These are phyloP conservation scores for Tyrophagus putrescentiae DNA, from an alignment of 1,140 invertebrate genomes.

Conservation along the genomic window DNA sequence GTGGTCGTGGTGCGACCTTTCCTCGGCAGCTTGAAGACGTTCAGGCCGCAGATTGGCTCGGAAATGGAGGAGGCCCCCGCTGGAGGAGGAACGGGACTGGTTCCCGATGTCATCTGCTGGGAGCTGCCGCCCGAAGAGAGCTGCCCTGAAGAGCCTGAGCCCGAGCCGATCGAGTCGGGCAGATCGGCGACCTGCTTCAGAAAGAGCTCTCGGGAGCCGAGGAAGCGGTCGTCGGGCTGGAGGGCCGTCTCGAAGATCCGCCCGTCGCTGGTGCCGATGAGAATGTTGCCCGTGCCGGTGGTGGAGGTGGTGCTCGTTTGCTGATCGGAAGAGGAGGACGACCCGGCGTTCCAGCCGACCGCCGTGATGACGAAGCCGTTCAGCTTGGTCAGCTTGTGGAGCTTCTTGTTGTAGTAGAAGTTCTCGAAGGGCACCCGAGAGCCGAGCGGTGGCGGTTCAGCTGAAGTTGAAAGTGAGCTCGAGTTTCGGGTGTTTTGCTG, in stretches of 20 bases:
- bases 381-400: slow-evolving; percentile 36
- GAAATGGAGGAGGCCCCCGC: slow-evolving; percentile 19
- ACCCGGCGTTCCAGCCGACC: slow-evolving; percentile 61
- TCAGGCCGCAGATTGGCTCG: slow-evolving; percentile 19
- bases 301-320: too few relatives aligned
- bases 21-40: neutral
- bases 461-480: too few relatives aligned
- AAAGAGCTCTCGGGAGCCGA: slow-evolving; percentile 51
- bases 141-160: too few relatives aligned
- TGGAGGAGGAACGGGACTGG: too few relatives aligned
- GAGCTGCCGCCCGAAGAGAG: too few relatives aligned
- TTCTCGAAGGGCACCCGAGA: slow-evolving; percentile 45
- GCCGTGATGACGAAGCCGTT: slow-evolving; percentile 70
- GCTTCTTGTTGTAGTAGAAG: slow-evolving; percentile 57
- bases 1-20: too few relatives aligned
- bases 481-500: too few relatives aligned
- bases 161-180: too few relatives aligned
- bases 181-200: slow-evolving; percentile 58
- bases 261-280: slow-evolving; percentile 76
- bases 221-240: slow-evolving; percentile 46
- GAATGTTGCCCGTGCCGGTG: slow-evolving; percentile 59
- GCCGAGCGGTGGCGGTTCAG: too few relatives aligned
- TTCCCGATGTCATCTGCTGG: too few relatives aligned
- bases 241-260: slow-evolving; percentile 82
- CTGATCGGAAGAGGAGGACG: slow-evolving; percentile 48